Evolutionary conservation across 2,888 invertebrate genomes (phyloP).

Genomic region (Melanostoma scalare): DNA sequence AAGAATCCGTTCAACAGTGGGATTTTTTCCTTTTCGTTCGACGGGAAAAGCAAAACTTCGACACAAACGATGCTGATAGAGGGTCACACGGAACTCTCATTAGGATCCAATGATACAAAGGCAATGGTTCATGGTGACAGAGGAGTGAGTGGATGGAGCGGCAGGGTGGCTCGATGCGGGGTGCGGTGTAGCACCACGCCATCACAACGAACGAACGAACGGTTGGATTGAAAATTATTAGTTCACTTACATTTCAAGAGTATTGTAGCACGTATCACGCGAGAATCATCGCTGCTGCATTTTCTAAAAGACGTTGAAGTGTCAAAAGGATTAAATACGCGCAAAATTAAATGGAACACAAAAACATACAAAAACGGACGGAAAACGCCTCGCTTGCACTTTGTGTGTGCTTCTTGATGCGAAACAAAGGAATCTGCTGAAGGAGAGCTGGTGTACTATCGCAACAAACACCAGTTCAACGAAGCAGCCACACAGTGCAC

Average conservation of each 20-base stretch:
- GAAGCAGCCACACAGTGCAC: slow-evolving; percentile 62
- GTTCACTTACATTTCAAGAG: slow-evolving; percentile 57
- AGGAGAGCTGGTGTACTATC: slow-evolving; percentile 49
- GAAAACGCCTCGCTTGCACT: slow-evolving; percentile 62
- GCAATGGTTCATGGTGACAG: not conserved
- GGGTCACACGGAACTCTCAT: slow-evolving; percentile 38
- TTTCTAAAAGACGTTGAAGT: slow-evolving; percentile 62
- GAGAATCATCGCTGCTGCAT: slow-evolving; percentile 40
- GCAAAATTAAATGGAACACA: slow-evolving; percentile 67
- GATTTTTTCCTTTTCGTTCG: slow-evolving; percentile 41
- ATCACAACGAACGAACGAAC: no score
- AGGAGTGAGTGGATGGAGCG: not conserved
- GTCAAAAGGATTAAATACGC: slow-evolving; percentile 72
- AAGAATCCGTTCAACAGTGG: not conserved
- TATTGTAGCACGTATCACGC: slow-evolving; percentile 42
- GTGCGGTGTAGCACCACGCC: no score
- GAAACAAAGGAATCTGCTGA: slow-evolving; percentile 60
- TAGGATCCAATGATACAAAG: slow-evolving; percentile 30
- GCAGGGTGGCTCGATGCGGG: not conserved
- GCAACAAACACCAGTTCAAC: slow-evolving; percentile 50
- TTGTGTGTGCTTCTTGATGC: slow-evolving; percentile 61
- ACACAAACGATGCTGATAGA: slow-evolving; percentile 49
- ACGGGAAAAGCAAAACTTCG: slow-evolving; percentile 53
- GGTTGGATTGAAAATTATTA: slow-evolving; percentile 38
- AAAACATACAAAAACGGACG: slow-evolving; percentile 48